Conservation (phyloP, 2,797 vertebrate genomes). For the Fratercula arctica region DNA sequence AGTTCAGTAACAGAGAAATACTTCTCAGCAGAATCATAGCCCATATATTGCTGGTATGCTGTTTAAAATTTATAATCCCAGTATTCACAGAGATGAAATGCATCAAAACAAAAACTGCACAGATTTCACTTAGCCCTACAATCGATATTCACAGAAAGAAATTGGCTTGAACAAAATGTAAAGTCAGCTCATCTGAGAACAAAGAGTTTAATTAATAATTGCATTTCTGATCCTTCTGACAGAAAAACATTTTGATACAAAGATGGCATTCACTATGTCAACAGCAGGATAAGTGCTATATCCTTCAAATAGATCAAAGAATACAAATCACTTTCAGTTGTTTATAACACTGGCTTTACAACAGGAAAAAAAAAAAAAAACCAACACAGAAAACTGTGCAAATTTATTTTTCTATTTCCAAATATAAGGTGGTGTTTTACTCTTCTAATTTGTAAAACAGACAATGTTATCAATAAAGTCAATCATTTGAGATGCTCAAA, state of each 20-base stretch:
- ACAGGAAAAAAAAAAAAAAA: not conserved
- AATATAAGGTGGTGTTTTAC: not conserved
- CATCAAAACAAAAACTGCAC: slow-evolving; percentile 56
- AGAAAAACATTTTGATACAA: slow-evolving; percentile 25
- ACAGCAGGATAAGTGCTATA: slow-evolving; percentile 34
- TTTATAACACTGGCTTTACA: slow-evolving; percentile 21
- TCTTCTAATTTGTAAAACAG: not conserved
- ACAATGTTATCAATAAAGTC: not conserved
- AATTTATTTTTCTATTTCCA: slow-evolving; percentile 25
- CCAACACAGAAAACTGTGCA: not conserved
- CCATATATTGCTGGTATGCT: slow-evolving; percentile 75
- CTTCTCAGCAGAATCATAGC: slow-evolving; percentile 61
- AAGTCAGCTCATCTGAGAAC: slow-evolving; percentile 50
- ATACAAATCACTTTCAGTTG: slow-evolving; percentile 32
- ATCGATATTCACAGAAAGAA: slow-evolving; percentile 50
- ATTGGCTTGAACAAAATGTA: slow-evolving; percentile 13
- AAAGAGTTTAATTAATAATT: slow-evolving; percentile 29
- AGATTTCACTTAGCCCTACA: slow-evolving; percentile 53
- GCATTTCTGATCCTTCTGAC: slow-evolving; percentile 27
- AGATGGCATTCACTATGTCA: slow-evolving; percentile 31
- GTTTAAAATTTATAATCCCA: slow-evolving; percentile 49
- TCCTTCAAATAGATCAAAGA: slow-evolving; percentile 15
- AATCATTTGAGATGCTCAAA: not conserved
- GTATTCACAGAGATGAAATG: slow-evolving; percentile 66
- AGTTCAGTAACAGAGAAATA: slow-evolving; percentile 55